phyloP scores from a whole-genome alignment of 2,113 vertebrate species.

The Leucosticte australis region DNA sequence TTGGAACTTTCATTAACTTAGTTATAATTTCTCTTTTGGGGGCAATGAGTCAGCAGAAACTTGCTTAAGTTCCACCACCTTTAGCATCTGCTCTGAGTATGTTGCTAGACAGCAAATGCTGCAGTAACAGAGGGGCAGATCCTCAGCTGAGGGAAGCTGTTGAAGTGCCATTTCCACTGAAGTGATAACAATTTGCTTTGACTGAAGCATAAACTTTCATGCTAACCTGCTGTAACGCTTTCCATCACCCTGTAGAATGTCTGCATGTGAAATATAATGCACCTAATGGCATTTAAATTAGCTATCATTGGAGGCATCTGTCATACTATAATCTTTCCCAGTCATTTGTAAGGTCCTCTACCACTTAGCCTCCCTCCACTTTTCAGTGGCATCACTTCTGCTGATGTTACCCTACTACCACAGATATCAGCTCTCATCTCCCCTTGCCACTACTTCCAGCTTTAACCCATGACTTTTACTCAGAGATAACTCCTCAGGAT shows the following conservation, averaged over 20 bases:
- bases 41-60: not conserved
- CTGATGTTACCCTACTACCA: not conserved
- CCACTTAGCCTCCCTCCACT: not conserved
- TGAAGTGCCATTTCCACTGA: not conserved
- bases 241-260: not conserved
- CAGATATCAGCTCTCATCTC: not conserved
- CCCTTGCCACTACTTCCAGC: not conserved
- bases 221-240: not conserved
- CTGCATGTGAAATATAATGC: slow-evolving; percentile 4
- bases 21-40: not conserved
- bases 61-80: not conserved
- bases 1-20: not conserved
- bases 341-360: not conserved
- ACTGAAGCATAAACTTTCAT: not conserved
- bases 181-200: not conserved
- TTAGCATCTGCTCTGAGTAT: not conserved
- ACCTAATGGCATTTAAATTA: slow-evolving; percentile 36
- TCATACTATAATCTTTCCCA: not conserved
- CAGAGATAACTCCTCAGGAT: not conserved
- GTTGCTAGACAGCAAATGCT: not conserved
- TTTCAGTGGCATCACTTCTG: not conserved
- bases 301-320: not conserved
- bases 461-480: not conserved
- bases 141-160: not conserved
- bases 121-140: not conserved